These are phyloP conservation scores for Plutella xylostella DNA, from an alignment of 2,888 invertebrate genomes.

Conservation along the genomic window DNA sequence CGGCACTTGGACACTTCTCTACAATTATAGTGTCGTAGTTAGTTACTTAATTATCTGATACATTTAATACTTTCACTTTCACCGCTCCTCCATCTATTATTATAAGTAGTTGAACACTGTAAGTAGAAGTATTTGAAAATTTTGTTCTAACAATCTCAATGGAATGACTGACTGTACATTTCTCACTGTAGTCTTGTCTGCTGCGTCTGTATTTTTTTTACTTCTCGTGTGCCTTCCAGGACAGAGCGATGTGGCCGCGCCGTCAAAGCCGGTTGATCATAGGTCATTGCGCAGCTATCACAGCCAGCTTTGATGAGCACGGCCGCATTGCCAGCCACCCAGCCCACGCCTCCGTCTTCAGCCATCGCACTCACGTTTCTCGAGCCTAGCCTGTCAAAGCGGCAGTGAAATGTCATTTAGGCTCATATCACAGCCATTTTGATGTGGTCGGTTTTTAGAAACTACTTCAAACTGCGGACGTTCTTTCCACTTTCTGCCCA, in stretches of 20 bases:
- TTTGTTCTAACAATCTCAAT: too few relatives aligned
- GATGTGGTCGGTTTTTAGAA: slow-evolving; percentile 83
- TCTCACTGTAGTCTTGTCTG: too few relatives aligned
- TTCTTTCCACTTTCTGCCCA: background rate
- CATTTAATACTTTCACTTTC: too few relatives aligned
- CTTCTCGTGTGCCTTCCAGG: too few relatives aligned
- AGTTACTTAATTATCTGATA: too few relatives aligned
- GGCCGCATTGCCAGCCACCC: slow-evolving; percentile 58
- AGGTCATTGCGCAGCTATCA: slow-evolving; percentile 81
- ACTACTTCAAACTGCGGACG: slow-evolving; percentile 15
- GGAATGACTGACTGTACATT: too few relatives aligned
- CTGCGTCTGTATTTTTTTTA: too few relatives aligned
- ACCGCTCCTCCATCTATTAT: too few relatives aligned
- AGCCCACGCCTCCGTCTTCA: background rate
- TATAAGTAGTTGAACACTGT: too few relatives aligned
- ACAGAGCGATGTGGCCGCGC: slow-evolving; percentile 60
- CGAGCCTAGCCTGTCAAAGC: slow-evolving; percentile 84
- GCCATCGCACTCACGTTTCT: slow-evolving; percentile 28
- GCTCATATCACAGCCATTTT: slow-evolving; percentile 98
- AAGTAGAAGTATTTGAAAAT: too few relatives aligned
- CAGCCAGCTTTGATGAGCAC: slow-evolving; percentile 97
- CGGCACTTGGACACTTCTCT: too few relatives aligned
- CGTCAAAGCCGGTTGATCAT: slow-evolving; percentile 88
- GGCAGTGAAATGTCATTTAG: slow-evolving; percentile 83
- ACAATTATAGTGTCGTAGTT: too few relatives aligned